Evolutionary conservation across 2,888 invertebrate species (phyloP).

Genomic region (Chaetoderma sp.): DNA sequence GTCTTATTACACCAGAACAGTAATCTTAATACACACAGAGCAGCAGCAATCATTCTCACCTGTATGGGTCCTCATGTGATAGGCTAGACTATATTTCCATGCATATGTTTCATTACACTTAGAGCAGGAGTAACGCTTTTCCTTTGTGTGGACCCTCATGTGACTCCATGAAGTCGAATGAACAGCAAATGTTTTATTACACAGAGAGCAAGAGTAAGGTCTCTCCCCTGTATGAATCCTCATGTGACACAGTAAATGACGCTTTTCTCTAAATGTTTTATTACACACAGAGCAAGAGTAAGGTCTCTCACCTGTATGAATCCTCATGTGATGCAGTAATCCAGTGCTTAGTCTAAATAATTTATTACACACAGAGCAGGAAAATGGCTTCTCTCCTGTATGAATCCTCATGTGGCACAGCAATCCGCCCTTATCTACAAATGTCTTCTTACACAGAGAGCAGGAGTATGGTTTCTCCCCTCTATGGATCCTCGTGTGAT

Average conservation of each 20-base stretch:
- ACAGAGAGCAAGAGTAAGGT: constrained; percentile 32
- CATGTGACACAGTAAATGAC: constrained; percentile 33
- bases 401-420: background rate
- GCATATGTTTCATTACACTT: background rate
- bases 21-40: background rate
- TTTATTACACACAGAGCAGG: background rate
- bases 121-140: background rate
- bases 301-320: constrained; percentile 37
- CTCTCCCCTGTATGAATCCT: constrained; percentile 26
- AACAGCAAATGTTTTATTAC: constrained; percentile 27
- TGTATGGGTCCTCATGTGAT: background rate
- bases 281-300: constrained; percentile 39
- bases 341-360: background rate
- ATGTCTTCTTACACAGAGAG: background rate
- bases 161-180: background rate
- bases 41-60: too few species aligned
- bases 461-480: constrained; percentile 4
- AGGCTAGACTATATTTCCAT: background rate
- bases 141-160: background rate
- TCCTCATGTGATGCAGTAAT: constrained; percentile 34
- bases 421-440: background rate
- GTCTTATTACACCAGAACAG: background rate
- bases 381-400: constrained; percentile 1
- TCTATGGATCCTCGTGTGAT: background rate
- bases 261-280: constrained; percentile 33